A percentile compares a stretch with the other conserved stretches of the same genome.
Conservation (phyloP, 2,113 vertebrate genomes). For the Trematomus loennbergii region DNA sequence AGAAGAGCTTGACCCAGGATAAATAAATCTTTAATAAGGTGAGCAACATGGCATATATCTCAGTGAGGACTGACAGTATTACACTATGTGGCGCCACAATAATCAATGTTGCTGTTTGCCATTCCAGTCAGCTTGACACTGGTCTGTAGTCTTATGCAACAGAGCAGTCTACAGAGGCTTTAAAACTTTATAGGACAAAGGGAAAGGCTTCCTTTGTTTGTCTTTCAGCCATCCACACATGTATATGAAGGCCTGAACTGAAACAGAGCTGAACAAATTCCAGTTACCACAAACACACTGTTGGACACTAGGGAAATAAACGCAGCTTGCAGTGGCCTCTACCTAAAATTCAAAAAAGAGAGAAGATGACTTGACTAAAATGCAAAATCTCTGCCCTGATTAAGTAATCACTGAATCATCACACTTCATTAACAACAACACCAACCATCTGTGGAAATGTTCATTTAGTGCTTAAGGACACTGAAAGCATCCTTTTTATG, state of each 20-base stretch:
- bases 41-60: slow-evolving; percentile 28
- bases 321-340: background rate
- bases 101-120: slow-evolving; percentile 48
- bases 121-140: slow-evolving; percentile 40
- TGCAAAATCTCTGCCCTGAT: background rate
- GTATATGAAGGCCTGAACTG: background rate
- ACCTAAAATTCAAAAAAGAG: background rate
- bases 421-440: background rate
- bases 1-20: slow-evolving; percentile 28
- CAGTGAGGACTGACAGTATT: slow-evolving; percentile 34
- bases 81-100: slow-evolving; percentile 23
- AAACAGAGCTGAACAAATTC: slow-evolving; percentile 17
- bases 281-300: slow-evolving; percentile 31
- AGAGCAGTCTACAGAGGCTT: slow-evolving; percentile 16
- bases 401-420: background rate
- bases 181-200: slow-evolving; percentile 12
- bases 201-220: slow-evolving; percentile 17
- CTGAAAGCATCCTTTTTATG: background rate
- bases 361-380: background rate
- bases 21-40: slow-evolving; percentile 41
- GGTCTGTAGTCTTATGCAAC: slow-evolving; percentile 13
- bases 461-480: background rate
- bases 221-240: background rate
- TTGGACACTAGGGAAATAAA: too few relatives aligned
- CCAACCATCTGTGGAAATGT: background rate